Base-by-base conservation (phyloP, 2,797 vertebrate genomes). In the Anguilla marmorata region DNA sequence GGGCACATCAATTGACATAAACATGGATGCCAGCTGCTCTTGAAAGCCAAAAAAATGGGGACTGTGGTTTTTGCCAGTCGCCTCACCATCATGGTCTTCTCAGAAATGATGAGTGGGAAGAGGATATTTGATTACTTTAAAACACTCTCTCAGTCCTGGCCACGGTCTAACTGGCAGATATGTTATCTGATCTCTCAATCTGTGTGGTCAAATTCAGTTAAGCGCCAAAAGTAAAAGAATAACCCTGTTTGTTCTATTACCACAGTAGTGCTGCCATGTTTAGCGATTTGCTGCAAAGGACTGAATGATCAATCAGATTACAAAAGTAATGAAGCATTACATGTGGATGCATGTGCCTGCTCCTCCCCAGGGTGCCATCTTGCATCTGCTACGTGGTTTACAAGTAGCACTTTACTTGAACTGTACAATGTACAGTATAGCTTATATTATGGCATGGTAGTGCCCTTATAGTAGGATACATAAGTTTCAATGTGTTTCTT, bases 121-220 rank as follows among this genome's bases (percentile, higher is more conserved):
- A 93, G 88, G 92, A 92, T 91, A 93, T 93, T 91, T 90, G 82
- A 93, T 93, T 89, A 92, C 92, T 93, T 94, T 91, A 7, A 63
- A 63, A 12, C 30, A 60, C n/a, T 88, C 82, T 89, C 86, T 88
- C 74, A 85, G 86, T 58, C 79, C 86, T 80, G 72, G 82, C 82
- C 54, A 33, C 66, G 86, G 82, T 89, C 69, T 66, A 48, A 79
- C 52, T 7, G 63, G 87, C 84, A 82, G 86, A 83, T 86, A 89
- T 90, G 92, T 91, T 89, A 92, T 90, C 87, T 84, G 86, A 86
- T 88, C 85, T 85, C 88, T 90, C 85, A 87, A 87, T 79, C 54
- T 79, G 86, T 79, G 79, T 83, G 79, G 90, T 93, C 91, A 91
- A 74, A 87, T n/a, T 27, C 37, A 80, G 88, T 90, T 88, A 88